phyloP scores from a whole-genome alignment of 2,888 invertebrate species.

The Temnothorax rugatulus region DNA sequence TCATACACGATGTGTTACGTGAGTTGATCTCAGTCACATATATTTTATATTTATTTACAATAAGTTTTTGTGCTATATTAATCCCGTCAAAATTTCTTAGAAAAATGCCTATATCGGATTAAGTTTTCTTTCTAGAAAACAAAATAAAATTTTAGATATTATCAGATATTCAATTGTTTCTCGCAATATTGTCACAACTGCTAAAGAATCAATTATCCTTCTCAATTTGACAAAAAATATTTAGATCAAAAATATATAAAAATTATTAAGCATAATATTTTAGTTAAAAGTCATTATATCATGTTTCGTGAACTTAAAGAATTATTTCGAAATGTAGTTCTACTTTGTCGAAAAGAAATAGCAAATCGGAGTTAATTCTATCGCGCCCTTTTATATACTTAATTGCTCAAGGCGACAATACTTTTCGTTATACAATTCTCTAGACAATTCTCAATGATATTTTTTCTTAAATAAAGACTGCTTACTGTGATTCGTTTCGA shows the following conservation, averaged over 20 bases:
- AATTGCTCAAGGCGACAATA: background rate
- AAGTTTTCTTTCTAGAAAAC: background rate
- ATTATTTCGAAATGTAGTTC: background rate
- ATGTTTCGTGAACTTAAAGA: background rate
- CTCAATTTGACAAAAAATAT: background rate
- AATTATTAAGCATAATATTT: background rate
- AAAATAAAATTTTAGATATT: slow-evolving; percentile 3
- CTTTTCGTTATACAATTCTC: background rate
- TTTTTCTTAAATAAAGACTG: background rate
- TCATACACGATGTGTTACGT: slow-evolving; percentile 50
- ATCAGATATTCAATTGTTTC: background rate
- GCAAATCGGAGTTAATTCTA: slow-evolving; percentile 18
- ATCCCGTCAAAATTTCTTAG: background rate
- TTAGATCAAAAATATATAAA: background rate
- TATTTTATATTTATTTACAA: slow-evolving; percentile 25
- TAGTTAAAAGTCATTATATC: background rate
- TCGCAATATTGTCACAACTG: background rate
- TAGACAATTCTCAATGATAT: background rate
- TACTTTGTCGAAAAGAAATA: background rate
- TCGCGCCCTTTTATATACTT: background rate
- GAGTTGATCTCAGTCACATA: slow-evolving; percentile 6
- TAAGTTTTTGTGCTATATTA: background rate
- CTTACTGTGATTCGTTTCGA: slow-evolving; percentile 27
- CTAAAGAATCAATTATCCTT: background rate
- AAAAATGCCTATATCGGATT: background rate